These are phyloP conservation scores for Amblyjoppa fuscipennis DNA, from an alignment of 2,888 invertebrate genomes.

Conservation along the genomic window DNA sequence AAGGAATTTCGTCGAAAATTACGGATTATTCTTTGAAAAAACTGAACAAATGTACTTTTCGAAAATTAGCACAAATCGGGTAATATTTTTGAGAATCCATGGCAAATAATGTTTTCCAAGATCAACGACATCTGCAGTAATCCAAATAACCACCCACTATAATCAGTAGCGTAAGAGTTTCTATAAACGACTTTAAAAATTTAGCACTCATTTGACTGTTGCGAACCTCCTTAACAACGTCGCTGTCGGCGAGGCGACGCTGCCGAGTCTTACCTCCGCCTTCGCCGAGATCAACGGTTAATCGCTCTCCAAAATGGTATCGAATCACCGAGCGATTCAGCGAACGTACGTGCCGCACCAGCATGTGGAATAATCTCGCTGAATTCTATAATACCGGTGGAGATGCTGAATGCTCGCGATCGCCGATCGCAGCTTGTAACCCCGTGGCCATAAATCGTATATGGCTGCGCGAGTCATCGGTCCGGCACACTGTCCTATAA, in stretches of 20 bases:
- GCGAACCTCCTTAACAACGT: neutral
- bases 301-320: conserved; percentile 71
- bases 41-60: too few relatives aligned
- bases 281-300: conserved; percentile 65
- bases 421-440: conserved; percentile 55
- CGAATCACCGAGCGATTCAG: conserved; percentile 52
- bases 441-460: conserved; percentile 71
- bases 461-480: conserved; percentile 71
- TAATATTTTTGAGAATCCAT: too few relatives aligned
- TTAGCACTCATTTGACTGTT: too few relatives aligned
- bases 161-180: too few relatives aligned
- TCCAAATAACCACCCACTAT: too few relatives aligned
- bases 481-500: conserved; percentile 71
- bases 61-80: too few relatives aligned
- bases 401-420: conserved; percentile 24
- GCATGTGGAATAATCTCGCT: conserved; percentile 41
- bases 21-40: too few relatives aligned
- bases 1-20: too few relatives aligned
- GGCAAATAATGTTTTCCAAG: too few relatives aligned
- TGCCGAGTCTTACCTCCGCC: conserved; percentile 6
- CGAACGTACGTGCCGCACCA: conserved; percentile 27
- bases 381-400: conserved; percentile 11
- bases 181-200: too few relatives aligned
- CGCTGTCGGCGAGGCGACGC: conserved; percentile 18
- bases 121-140: too few relatives aligned